A percentile compares a stretch with the other conserved stretches of the same genome.
These are phyloP conservation scores for Peromyscus attwateri DNA, from an alignment of 2,797 vertebrate species.

Conservation along the genomic window DNA sequence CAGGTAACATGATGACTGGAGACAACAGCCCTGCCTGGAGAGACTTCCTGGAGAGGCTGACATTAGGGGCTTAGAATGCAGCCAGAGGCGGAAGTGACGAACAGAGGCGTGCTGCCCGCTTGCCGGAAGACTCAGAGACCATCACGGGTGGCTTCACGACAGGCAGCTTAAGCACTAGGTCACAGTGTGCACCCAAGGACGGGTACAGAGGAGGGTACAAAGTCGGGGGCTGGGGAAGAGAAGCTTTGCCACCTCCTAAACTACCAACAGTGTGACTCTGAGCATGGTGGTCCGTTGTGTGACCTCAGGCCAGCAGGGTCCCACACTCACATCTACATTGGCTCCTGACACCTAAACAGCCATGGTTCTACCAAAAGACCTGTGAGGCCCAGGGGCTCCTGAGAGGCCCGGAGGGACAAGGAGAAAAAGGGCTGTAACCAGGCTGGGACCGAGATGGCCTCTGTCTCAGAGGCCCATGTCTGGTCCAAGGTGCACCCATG, in stretches of 20 bases:
- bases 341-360: background rate
- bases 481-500: no score
- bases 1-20: background rate
- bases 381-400: background rate
- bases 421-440: background rate
- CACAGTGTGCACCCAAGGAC: rapidly evolving
- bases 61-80: background rate
- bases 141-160: background rate
- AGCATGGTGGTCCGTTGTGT: background rate
- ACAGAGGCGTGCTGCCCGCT: rapidly evolving
- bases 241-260: background rate
- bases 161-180: background rate
- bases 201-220: no score
- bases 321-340: background rate
- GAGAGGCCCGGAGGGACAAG: background rate
- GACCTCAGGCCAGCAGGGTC: background rate
- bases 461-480: background rate
- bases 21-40: background rate
- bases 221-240: no score
- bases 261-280: background rate
- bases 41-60: background rate
- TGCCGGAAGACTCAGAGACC: background rate
- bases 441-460: background rate
- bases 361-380: background rate
- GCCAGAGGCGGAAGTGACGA: background rate